A percentile compares a stretch with the other conserved stretches of the same genome.
These are phyloP conservation scores for Psittacus erithacus DNA, from an alignment of 2,113 vertebrate genomes.

Conservation along the genomic window DNA sequence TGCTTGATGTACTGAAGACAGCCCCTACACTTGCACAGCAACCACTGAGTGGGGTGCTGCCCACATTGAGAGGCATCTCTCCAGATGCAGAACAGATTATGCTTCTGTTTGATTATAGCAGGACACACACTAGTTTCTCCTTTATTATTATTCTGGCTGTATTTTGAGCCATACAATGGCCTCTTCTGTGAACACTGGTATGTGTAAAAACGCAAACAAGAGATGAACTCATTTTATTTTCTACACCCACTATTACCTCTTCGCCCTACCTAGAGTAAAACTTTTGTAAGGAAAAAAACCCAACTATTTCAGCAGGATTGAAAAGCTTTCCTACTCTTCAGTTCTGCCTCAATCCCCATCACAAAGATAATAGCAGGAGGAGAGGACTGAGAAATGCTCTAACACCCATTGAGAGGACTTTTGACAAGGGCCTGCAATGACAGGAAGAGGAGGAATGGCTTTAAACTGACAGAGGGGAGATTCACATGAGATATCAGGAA, in stretches of 20 bases:
- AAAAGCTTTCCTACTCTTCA: not conserved
- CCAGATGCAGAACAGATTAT: conserved; percentile 52
- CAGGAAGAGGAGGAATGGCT: not conserved
- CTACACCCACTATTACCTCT: not conserved
- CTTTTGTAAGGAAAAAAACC: not conserved
- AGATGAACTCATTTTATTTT: not conserved
- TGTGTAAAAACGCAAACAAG: not conserved
- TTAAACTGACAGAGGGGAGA: not conserved
- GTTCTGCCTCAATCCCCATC: not conserved
- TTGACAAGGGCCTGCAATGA: not conserved
- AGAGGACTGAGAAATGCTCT: not conserved
- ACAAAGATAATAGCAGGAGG: not conserved
- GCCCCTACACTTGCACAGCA: not conserved
- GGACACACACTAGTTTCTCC: not conserved
- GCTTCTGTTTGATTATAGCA: conserved; percentile 3
- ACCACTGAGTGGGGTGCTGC: not conserved
- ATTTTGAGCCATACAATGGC: not conserved
- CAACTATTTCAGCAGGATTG: not conserved
- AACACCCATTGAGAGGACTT: not conserved
- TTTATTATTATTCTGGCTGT: conserved; percentile 3
- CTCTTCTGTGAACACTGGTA: not conserved
- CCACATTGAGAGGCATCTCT: not conserved
- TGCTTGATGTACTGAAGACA: rapidly evolving
- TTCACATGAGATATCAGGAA: not conserved
- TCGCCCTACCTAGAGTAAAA: not conserved